phyloP scores from a whole-genome alignment of 1,140 invertebrate genomes.

The Ceratosolen fusciceps region DNA sequence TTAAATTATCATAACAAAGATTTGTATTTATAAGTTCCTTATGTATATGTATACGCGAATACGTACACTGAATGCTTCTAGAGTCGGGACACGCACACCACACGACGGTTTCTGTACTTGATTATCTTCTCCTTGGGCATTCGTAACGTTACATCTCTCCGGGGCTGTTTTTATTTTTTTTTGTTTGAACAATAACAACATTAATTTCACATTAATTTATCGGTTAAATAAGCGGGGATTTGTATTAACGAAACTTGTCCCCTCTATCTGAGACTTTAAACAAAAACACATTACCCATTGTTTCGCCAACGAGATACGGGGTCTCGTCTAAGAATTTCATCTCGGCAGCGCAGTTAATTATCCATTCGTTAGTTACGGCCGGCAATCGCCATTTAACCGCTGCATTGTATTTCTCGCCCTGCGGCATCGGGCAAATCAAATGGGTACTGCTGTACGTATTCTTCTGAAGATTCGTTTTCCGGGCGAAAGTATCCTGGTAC shows the following conservation, averaged over 20 bases:
- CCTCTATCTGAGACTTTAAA: too few species aligned
- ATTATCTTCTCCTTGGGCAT: background rate
- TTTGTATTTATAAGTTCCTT: too few species aligned
- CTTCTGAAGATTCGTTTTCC: slow-evolving; percentile 70
- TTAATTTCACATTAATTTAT: too few species aligned
- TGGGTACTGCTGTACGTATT: slow-evolving; percentile 75
- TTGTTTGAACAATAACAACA: too few species aligned
- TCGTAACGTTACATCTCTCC: slow-evolving; percentile 14
- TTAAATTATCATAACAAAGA: too few species aligned
- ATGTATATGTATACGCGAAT: too few species aligned
- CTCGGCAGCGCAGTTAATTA: slow-evolving; percentile 78
- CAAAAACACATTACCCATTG: slow-evolving; percentile 64
- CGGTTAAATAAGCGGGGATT: too few species aligned
- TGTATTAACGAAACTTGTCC: background rate
- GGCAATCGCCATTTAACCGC: slow-evolving; percentile 88
- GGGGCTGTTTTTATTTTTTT: slow-evolving; percentile 46
- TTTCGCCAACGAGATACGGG: slow-evolving; percentile 76
- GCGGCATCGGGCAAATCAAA: slow-evolving; percentile 80
- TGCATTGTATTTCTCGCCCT: slow-evolving; percentile 86
- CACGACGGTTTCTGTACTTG: slow-evolving; percentile 22
- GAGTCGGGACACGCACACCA: background rate
- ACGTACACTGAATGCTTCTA: slow-evolving; percentile 13
- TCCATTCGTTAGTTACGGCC: slow-evolving; percentile 83
- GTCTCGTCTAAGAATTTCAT: slow-evolving; percentile 73
- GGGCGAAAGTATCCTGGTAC: slow-evolving; percentile 77